These are phyloP conservation scores for Monomorium pharaonis DNA, from an alignment of 1,140 invertebrate genomes.

Conservation along the genomic window DNA sequence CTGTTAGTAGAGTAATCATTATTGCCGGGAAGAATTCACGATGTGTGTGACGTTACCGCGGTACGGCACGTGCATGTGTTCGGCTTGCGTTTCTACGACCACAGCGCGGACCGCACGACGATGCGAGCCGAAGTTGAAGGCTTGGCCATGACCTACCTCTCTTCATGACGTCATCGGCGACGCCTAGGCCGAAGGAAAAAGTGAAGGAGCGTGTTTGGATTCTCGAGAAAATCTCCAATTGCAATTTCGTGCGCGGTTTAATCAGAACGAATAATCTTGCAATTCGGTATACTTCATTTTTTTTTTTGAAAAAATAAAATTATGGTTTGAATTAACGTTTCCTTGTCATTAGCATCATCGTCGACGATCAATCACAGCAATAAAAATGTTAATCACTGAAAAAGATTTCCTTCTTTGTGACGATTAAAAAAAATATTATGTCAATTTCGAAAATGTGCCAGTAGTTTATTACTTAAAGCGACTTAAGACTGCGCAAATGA, in stretches of 20 bases:
- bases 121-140: constrained; percentile 63
- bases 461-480: background rate
- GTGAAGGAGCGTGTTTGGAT: constrained; percentile 20
- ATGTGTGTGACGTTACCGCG: constrained; percentile 12
- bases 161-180: constrained; percentile 61
- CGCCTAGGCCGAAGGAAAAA: constrained; percentile 37
- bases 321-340: background rate
- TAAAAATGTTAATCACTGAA: background rate
- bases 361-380: background rate
- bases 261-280: background rate
- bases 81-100: constrained; percentile 45
- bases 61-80: constrained; percentile 51
- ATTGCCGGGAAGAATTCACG: background rate
- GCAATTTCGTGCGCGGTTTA: background rate
- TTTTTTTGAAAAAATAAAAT: background rate
- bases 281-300: background rate
- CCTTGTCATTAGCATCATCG: background rate
- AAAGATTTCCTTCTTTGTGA: background rate
- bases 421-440: background rate
- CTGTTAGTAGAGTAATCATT: background rate
- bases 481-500: background rate
- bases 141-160: constrained; percentile 75
- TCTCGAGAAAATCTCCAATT: background rate
- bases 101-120: constrained; percentile 32
- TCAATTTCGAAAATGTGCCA: background rate